Evolutionary conservation across 1,140 invertebrate genomes (phyloP).

Genomic region (Euglossa dilemma): DNA sequence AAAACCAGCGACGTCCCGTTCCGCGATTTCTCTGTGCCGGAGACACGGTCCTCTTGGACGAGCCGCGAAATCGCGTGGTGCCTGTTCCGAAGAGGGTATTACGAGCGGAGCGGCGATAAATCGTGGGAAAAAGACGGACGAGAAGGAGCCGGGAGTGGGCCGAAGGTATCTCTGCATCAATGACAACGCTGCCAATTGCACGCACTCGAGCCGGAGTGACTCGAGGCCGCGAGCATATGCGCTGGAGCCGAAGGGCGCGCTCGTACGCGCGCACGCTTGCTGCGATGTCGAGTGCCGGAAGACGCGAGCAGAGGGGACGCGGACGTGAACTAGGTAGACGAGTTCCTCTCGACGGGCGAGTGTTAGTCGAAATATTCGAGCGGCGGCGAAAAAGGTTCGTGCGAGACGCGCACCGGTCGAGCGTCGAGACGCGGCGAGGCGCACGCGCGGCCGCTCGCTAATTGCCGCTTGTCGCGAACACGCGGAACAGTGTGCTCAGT

Average conservation of each 20-base stretch:
- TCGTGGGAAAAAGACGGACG: no score
- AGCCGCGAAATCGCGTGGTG: no score
- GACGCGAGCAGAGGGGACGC: slow-evolving; percentile 12
- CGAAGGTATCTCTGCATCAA: background rate
- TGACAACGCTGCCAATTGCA: slow-evolving; percentile 8
- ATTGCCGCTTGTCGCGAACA: slow-evolving; percentile 7
- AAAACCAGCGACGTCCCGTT: no score
- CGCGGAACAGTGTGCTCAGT: slow-evolving; percentile 24
- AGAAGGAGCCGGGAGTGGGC: no score
- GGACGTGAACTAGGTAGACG: slow-evolving; percentile 7
- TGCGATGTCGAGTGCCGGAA: slow-evolving; percentile 49
- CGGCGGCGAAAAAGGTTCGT: slow-evolving; percentile 21
- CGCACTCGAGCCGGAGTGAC: background rate
- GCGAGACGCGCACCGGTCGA: background rate
- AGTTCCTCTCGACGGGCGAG: slow-evolving; percentile 21
- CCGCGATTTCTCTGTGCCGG: no score
- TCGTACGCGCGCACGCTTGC: slow-evolving; percentile 17
- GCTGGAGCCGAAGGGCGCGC: slow-evolving; percentile 11
- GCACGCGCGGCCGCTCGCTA: slow-evolving; percentile 35
- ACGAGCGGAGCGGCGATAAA: no score
- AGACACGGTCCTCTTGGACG: no score
- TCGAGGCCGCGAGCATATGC: background rate
- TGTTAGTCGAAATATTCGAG: slow-evolving; percentile 47
- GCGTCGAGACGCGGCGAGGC: background rate
- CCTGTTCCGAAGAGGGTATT: no score